Conservation (phyloP, 2,113 vertebrate genomes). For the Glareola pratincola region DNA sequence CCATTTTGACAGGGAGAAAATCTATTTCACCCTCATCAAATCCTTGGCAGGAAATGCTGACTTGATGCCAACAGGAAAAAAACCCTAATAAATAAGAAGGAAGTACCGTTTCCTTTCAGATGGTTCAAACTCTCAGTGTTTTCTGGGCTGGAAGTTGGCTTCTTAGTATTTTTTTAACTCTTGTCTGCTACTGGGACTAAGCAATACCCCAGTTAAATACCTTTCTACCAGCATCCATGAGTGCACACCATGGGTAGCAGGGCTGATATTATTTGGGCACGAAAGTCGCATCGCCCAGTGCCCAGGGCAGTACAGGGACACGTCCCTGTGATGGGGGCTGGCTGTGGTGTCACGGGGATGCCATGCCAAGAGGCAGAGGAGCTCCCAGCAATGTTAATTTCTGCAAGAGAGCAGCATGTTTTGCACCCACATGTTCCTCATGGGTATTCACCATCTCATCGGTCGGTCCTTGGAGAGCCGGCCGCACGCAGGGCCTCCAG, state of each 20-base stretch:
- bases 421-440: not conserved
- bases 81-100: conserved; percentile 13
- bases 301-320: not conserved
- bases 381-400: not conserved
- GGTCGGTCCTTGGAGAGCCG: fast-evolving
- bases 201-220: not conserved
- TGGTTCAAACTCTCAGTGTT: not conserved
- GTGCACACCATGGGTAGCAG: not conserved
- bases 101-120: not conserved
- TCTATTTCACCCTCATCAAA: conserved; percentile 34
- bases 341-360: fast-evolving
- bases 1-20: not conserved
- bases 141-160: not conserved
- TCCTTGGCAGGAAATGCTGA: not conserved
- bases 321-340: not conserved
- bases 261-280: not conserved
- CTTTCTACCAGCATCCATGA: not conserved
- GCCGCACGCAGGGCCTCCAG: no score
- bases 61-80: conserved; percentile 7
- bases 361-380: not conserved
- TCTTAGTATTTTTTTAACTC: not conserved
- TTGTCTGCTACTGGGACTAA: not conserved
- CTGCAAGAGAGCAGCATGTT: not conserved
- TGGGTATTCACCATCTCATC: not conserved
- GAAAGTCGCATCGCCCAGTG: not conserved